Evolutionary conservation across 2,888 invertebrate genomes (phyloP).

Genomic region (Mechanitis messenoides): DNA sequence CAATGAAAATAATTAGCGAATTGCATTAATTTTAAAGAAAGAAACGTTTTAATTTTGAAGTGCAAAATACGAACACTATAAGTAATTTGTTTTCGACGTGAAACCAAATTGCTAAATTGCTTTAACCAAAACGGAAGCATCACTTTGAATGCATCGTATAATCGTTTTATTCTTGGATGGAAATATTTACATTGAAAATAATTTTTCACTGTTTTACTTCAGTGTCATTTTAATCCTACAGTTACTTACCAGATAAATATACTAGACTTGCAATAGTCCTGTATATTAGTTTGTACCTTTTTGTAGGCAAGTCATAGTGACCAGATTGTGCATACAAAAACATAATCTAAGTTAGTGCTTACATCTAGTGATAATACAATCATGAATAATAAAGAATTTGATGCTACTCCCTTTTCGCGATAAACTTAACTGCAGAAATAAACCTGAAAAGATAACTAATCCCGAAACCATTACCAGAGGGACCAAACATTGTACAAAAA

Average conservation of each 20-base stretch:
- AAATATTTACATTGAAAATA: conserved; percentile 13
- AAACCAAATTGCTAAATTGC: conserved; percentile 23
- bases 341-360: too few relatives aligned
- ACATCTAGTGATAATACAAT: too few relatives aligned
- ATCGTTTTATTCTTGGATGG: conserved; percentile 21
- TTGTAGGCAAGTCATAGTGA: too few relatives aligned
- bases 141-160: conserved; percentile 26
- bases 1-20: conserved; percentile 19
- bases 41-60: conserved; percentile 15
- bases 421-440: too few relatives aligned
- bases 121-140: conserved; percentile 16
- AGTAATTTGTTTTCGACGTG: conserved; percentile 27
- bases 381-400: too few relatives aligned
- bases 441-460: background rate
- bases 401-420: too few relatives aligned
- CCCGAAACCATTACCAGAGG: conserved; percentile 10
- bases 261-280: too few relatives aligned
- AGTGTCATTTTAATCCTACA: too few relatives aligned
- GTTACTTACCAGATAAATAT: too few relatives aligned
- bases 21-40: background rate
- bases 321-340: too few relatives aligned
- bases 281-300: too few relatives aligned
- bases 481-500: conserved; percentile 27
- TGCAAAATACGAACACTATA: conserved; percentile 13
- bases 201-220: too few relatives aligned